A percentile compares a stretch with the other conserved stretches of the same genome.
Conservation (phyloP, 2,888 invertebrate genomes). For the Heliconius aoede region DNA sequence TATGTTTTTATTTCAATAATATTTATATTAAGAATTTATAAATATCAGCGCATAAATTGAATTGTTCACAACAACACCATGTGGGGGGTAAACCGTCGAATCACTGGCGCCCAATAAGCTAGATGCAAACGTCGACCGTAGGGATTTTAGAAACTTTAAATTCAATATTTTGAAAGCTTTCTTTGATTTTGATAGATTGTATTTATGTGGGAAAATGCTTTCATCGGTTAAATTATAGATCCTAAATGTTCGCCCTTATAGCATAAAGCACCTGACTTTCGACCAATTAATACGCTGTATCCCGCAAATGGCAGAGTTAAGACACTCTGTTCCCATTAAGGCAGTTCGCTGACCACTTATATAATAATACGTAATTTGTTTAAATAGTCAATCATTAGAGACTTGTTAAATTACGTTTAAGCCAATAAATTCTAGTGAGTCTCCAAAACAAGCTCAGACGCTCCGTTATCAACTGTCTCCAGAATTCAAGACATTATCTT, state of each 20-base stretch:
- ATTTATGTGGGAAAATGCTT: background rate
- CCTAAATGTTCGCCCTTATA: background rate
- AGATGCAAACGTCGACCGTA: constrained; percentile 4
- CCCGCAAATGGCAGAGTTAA: too few relatives aligned
- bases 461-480: too few relatives aligned
- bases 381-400: too few relatives aligned
- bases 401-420: too few relatives aligned
- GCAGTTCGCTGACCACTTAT: too few relatives aligned
- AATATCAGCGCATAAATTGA: constrained; percentile 61
- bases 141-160: background rate
- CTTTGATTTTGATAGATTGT: background rate
- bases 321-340: too few relatives aligned
- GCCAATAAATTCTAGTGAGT: too few relatives aligned
- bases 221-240: background rate
- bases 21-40: constrained; percentile 55
- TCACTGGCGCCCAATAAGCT: constrained; percentile 66
- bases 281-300: too few relatives aligned
- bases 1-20: constrained; percentile 36
- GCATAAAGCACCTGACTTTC: too few relatives aligned
- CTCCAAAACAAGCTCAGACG: too few relatives aligned
- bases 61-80: constrained; percentile 53
- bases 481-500: too few relatives aligned
- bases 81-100: constrained; percentile 62
- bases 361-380: too few relatives aligned
- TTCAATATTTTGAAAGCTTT: constrained; percentile 1